These are phyloP conservation scores for Adelphocoris suturalis DNA, from an alignment of 2,888 invertebrate species.

Conservation along the genomic window DNA sequence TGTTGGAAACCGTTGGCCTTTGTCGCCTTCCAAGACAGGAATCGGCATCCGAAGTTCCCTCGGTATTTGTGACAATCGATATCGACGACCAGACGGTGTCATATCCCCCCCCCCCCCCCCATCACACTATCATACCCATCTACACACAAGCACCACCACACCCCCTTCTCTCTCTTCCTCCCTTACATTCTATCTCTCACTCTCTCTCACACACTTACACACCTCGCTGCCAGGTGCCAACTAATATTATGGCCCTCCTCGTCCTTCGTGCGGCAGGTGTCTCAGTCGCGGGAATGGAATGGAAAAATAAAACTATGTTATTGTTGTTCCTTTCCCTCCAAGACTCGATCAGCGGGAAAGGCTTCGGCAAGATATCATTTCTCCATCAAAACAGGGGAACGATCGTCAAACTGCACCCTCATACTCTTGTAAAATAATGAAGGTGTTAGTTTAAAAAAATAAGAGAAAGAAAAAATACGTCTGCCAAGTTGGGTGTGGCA, in stretches of 20 bases:
- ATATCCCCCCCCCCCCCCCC: background rate
- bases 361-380: background rate
- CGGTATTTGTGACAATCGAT: constrained; percentile 51
- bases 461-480: too few species aligned
- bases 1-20: background rate
- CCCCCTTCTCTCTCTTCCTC: too few species aligned
- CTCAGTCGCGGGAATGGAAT: background rate
- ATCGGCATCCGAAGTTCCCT: constrained; percentile 37
- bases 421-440: background rate
- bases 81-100: constrained; percentile 32
- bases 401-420: background rate
- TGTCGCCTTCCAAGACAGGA: constrained; percentile 24
- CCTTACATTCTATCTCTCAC: too few species aligned
- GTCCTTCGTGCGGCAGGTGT: background rate
- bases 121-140: background rate
- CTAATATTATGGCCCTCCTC: constrained; percentile 34
- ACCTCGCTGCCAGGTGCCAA: constrained; percentile 31
- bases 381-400: background rate
- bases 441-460: too few species aligned
- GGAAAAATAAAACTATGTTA: constrained; percentile 1
- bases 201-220: background rate
- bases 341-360: background rate
- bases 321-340: background rate
- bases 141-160: background rate
- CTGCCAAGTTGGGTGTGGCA: too few species aligned